Percentiles rank a stretch among this genome's conserved stretches.
Evolutionary conservation across 2,888 invertebrate species (phyloP).

Genomic region (Drosophila flavopinicola): DNA sequence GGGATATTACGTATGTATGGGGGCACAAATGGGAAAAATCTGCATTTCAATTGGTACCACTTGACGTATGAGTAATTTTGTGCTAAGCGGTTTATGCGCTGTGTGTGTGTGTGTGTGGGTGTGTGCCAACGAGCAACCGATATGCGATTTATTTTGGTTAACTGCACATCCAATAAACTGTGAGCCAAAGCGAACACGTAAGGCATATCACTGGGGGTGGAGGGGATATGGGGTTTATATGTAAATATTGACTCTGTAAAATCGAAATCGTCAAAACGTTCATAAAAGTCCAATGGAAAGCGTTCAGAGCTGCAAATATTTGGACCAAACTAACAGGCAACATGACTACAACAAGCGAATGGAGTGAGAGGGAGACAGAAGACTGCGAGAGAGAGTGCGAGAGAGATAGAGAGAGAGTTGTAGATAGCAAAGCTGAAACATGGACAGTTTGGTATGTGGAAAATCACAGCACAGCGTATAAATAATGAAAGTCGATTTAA

Average conservation of each 20-base stretch:
- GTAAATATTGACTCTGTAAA: conserved; percentile 77
- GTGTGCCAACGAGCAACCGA: conserved; percentile 56
- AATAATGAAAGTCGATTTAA: conserved; percentile 77
- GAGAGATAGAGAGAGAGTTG: background rate
- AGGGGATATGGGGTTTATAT: conserved; percentile 21
- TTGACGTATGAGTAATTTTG: conserved; percentile 73
- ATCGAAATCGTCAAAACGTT: conserved; percentile 78
- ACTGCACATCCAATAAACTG: conserved; percentile 76
- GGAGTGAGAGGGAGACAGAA: background rate
- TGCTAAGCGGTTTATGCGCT: conserved; percentile 72
- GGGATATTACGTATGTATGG: background rate
- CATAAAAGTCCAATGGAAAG: conserved; percentile 70
- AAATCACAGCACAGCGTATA: conserved; percentile 72
- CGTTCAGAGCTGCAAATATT: conserved; percentile 71
- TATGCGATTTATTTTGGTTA: conserved; percentile 79
- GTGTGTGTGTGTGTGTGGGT: too few relatives aligned
- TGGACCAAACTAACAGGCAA: conserved; percentile 62
- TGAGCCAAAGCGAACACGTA: conserved; percentile 13
- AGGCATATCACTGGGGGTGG: background rate
- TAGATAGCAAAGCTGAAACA: conserved; percentile 4
- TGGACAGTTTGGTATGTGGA: conserved; percentile 41
- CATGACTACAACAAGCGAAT: conserved; percentile 27
- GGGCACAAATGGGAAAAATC: conserved; percentile 1
- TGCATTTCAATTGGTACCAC: conserved; percentile 53
- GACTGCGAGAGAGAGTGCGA: background rate